Conservation (phyloP, 2,888 invertebrate species). For the Aphidoletes aphidimyza region DNA sequence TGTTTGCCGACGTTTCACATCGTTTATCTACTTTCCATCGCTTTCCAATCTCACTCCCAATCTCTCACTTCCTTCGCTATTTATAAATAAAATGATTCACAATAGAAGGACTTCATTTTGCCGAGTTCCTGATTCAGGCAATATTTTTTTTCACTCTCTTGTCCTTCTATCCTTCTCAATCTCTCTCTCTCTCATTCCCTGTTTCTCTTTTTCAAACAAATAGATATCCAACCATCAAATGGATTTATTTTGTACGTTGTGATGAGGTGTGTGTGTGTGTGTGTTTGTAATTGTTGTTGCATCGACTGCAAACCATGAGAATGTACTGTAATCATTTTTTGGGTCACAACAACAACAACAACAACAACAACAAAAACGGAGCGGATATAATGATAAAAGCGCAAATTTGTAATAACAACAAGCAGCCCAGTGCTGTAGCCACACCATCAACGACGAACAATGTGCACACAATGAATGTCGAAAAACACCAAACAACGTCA, state of each 20-base stretch:
- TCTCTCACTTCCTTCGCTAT: not conserved
- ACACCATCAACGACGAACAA: no score
- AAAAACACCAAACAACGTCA: slow-evolving; percentile 45
- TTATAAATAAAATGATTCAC: slow-evolving; percentile 46
- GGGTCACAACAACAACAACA: not conserved
- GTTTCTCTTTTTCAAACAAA: not conserved
- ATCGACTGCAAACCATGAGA: not conserved
- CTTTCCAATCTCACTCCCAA: not conserved
- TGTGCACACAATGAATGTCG: slow-evolving; percentile 6
- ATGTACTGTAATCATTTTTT: not conserved
- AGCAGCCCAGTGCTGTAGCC: not conserved
- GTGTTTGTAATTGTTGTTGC: no score
- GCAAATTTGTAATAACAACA: slow-evolving; percentile 26
- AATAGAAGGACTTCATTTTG: slow-evolving; percentile 5
- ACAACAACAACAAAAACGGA: not conserved
- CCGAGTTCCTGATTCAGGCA: not conserved
- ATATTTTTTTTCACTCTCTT: not conserved
- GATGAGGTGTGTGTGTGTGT: no score
- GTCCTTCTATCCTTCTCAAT: not conserved
- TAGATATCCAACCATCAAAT: not conserved
- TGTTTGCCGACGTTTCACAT: not conserved
- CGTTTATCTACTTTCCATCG: not conserved
- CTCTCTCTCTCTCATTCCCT: not conserved
- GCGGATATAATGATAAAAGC: slow-evolving; percentile 47
- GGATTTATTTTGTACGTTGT: slow-evolving; percentile 32